Evolutionary conservation across 1,140 invertebrate genomes (phyloP).

Genomic region (Sitophilus oryzae): DNA sequence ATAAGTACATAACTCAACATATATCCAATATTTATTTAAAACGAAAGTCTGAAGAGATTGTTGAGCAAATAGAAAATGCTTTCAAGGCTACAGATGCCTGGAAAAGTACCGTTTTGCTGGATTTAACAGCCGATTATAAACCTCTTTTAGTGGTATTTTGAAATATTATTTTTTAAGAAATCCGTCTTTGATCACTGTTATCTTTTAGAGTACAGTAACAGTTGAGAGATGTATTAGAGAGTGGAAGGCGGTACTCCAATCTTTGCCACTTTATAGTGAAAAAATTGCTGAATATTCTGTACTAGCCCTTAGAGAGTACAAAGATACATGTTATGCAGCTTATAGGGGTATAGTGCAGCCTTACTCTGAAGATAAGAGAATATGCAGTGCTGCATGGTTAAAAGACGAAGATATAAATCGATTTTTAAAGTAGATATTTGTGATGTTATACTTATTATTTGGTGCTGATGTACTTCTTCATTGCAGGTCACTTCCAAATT

Average conservation of each 20-base stretch:
- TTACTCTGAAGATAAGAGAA: slow-evolving; percentile 70
- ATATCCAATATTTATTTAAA: slow-evolving; percentile 65
- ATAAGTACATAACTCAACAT: slow-evolving; percentile 70
- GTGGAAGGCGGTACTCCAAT: slow-evolving; percentile 61
- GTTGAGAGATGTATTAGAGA: slow-evolving; percentile 67
- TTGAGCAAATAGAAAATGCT: slow-evolving; percentile 57
- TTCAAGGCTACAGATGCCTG: slow-evolving; percentile 72
- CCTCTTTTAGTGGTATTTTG: slow-evolving; percentile 62
- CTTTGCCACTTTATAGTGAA: slow-evolving; percentile 65
- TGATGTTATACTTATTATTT: not conserved
- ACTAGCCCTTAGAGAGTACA: slow-evolving; percentile 65
- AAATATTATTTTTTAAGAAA: not conserved
- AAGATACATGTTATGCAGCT: slow-evolving; percentile 68
- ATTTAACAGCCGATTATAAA: slow-evolving; percentile 56
- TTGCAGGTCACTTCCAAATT: slow-evolving; percentile 72
- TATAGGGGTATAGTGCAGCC: slow-evolving; percentile 74
- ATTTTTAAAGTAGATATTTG: slow-evolving; percentile 64
- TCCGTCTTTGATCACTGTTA: slow-evolving; percentile 7
- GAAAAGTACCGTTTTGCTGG: slow-evolving; percentile 60
- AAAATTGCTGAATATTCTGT: slow-evolving; percentile 65
- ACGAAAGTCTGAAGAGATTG: slow-evolving; percentile 54
- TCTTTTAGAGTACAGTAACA: slow-evolving; percentile 60
- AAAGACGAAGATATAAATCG: slow-evolving; percentile 92
- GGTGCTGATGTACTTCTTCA: not conserved
- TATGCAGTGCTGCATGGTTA: slow-evolving; percentile 85